A percentile compares a stretch with the other conserved stretches of the same genome.
phyloP scores from a whole-genome alignment of 2,888 invertebrate genomes.

The Syritta pipiens region DNA sequence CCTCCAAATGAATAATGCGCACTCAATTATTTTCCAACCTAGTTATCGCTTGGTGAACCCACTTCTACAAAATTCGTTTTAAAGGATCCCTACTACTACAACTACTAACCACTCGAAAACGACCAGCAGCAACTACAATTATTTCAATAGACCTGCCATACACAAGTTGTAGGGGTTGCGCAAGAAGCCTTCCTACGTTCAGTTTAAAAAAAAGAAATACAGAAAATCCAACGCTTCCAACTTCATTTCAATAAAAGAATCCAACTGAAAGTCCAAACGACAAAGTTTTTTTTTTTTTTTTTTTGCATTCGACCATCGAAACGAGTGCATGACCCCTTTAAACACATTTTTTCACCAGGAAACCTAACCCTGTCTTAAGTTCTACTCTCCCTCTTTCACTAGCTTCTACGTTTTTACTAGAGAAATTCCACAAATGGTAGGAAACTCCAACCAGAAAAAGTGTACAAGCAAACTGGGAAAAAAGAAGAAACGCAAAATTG shows the following conservation, averaged over 20 bases:
- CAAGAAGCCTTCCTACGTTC: neutral
- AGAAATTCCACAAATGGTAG: neutral
- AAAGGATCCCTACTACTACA: no score
- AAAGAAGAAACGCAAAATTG: slow-evolving; percentile 46
- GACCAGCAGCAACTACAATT: neutral
- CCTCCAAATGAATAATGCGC: no score
- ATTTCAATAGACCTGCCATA: neutral
- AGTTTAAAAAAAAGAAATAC: neutral
- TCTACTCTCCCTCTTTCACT: neutral
- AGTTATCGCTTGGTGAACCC: no score
- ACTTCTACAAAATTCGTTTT: no score
- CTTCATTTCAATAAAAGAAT: slow-evolving; percentile 32
- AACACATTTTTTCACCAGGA: slow-evolving; percentile 29
- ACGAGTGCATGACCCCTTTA: slow-evolving; percentile 65
- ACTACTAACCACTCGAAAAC: neutral
- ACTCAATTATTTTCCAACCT: no score
- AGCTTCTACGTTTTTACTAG: slow-evolving; percentile 1
- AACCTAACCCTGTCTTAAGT: neutral
- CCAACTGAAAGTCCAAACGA: slow-evolving; percentile 43
- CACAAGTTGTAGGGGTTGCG: neutral
- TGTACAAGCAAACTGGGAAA: slow-evolving; percentile 35
- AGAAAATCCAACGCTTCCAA: slow-evolving; percentile 31
- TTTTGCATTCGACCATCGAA: no score
- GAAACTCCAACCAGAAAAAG: slow-evolving; percentile 9
- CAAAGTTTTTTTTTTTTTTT: slow-evolving; percentile 47